Conservation (phyloP, 2,113 vertebrate species). For the Cephalopterus ornatus region DNA sequence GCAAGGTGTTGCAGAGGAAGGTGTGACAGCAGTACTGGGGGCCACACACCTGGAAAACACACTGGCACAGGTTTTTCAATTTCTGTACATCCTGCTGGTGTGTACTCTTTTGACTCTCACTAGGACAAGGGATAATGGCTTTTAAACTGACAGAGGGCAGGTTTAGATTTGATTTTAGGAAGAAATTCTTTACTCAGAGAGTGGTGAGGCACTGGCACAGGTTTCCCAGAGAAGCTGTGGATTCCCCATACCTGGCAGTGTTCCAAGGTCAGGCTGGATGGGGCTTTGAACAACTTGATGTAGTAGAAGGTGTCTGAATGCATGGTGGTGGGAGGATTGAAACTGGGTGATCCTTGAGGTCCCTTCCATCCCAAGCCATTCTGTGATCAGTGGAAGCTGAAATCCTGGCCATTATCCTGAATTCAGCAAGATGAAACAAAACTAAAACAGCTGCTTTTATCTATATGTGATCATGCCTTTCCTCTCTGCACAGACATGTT, state of each 20-base stretch:
- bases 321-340: not conserved
- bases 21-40: not conserved
- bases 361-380: not conserved
- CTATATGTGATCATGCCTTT: not conserved
- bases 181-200: not conserved
- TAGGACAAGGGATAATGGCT: not conserved
- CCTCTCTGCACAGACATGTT: not conserved
- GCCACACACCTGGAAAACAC: not conserved
- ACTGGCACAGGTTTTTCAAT: not conserved
- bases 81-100: accelerated
- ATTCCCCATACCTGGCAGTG: not conserved
- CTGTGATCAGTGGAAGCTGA: not conserved
- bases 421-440: not conserved
- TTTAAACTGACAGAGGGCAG: not conserved
- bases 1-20: not conserved
- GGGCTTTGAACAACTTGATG: not conserved
- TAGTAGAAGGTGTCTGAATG: not conserved
- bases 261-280: not conserved
- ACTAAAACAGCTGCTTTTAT: not conserved
- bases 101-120: not conserved
- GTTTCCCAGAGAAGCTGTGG: not conserved
- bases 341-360: not conserved
- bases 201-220: not conserved
- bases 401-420: not conserved
- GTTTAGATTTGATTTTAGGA: not conserved